Evolutionary conservation across 2,888 invertebrate species (phyloP).

Genomic region (Limnephilus auricula): DNA sequence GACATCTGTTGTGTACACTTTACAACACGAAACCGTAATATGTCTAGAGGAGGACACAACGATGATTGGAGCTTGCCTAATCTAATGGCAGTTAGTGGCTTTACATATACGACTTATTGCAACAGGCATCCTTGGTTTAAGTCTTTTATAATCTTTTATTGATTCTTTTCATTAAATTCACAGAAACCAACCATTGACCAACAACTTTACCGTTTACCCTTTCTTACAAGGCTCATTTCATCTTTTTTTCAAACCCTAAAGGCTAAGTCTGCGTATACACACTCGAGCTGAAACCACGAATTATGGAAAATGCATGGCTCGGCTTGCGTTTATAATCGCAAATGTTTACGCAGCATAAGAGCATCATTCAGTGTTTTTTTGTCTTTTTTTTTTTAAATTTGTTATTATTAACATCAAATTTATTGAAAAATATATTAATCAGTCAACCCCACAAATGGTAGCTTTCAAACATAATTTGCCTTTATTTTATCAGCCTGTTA

Average conservation of each 20-base stretch:
- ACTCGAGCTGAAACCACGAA: too few species aligned
- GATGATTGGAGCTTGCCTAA: slow-evolving; percentile 37
- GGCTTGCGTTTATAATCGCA: too few species aligned
- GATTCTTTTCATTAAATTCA: slow-evolving; percentile 46
- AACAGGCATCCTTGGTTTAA: slow-evolving; percentile 62
- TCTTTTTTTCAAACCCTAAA: slow-evolving; percentile 16
- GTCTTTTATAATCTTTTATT: slow-evolving; percentile 60
- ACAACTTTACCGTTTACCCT: slow-evolving; percentile 41
- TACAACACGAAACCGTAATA: background rate
- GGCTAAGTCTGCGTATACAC: background rate
- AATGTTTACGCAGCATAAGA: background rate
- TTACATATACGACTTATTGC: slow-evolving; percentile 56
- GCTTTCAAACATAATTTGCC: slow-evolving; percentile 16
- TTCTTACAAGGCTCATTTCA: slow-evolving; percentile 32
- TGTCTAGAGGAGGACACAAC: background rate
- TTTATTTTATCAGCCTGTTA: background rate
- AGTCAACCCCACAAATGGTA: slow-evolving; percentile 30
- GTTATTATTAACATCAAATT: slow-evolving; percentile 6
- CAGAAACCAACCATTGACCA: slow-evolving; percentile 36
- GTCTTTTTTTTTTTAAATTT: slow-evolving; percentile 41
- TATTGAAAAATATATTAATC: slow-evolving; percentile 48
- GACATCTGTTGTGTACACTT: background rate
- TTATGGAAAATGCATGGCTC: too few species aligned
- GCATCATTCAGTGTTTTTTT: slow-evolving; percentile 43
- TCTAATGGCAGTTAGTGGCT: slow-evolving; percentile 23